phyloP scores from a whole-genome alignment of 2,888 invertebrate species.

The Copidosoma aretas region DNA sequence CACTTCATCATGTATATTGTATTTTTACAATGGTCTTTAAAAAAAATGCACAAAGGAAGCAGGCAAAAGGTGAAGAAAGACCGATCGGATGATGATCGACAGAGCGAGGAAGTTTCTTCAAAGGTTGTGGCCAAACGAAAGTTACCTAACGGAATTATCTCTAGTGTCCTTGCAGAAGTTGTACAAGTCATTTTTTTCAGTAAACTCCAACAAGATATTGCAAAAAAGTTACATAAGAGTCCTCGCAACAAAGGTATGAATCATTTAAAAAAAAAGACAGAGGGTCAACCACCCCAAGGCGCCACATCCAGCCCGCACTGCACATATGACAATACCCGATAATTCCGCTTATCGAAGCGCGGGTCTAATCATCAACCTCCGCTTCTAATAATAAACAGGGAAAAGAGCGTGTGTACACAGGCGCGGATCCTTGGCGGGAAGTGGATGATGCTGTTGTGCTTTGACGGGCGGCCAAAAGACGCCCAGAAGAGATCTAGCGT shows the following conservation, averaged over 20 bases:
- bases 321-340: neutral
- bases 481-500: neutral
- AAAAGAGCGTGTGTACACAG: neutral
- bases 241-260: neutral
- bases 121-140: too few relatives aligned
- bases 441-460: neutral
- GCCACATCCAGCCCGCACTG: too few relatives aligned
- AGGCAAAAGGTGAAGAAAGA: too few relatives aligned
- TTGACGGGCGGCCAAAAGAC: conserved; percentile 27
- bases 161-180: too few relatives aligned
- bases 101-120: too few relatives aligned
- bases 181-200: too few relatives aligned
- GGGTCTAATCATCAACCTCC: conserved; percentile 9
- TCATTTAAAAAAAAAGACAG: neutral
- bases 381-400: conserved; percentile 21
- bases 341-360: neutral
- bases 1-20: too few relatives aligned
- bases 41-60: too few relatives aligned
- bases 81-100: too few relatives aligned
- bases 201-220: too few relatives aligned
- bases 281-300: neutral
- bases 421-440: conserved; percentile 2
- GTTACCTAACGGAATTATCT: too few relatives aligned
- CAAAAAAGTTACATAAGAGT: neutral
- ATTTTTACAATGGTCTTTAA: too few relatives aligned